Percentiles rank a stretch among this genome's conserved stretches.
Conservation (phyloP, 2,113 vertebrate species). For the Eira barbara region DNA sequence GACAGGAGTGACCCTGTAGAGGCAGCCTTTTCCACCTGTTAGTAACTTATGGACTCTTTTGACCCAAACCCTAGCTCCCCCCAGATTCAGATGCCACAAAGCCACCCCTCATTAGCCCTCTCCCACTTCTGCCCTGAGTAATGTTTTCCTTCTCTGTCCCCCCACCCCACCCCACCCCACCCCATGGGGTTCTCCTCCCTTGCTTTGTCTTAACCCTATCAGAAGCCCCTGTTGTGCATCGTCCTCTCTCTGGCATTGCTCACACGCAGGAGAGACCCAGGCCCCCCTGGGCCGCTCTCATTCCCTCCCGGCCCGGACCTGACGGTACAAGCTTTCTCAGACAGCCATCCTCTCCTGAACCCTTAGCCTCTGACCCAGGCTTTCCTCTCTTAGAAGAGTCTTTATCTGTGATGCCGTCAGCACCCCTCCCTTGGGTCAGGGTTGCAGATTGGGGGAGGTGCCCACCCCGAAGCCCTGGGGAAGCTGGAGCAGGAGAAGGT, state of each 20-base stretch:
- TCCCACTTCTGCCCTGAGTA: not conserved
- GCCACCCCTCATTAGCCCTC: not conserved
- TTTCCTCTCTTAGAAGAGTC: not conserved
- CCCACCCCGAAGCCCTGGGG: not conserved
- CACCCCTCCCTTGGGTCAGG: not conserved
- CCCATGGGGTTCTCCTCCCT: not conserved
- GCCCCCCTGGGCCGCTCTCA: not conserved
- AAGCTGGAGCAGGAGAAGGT: not conserved
- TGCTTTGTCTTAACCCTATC: not conserved
- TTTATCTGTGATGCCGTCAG: not conserved
- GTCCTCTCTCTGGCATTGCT: not conserved
- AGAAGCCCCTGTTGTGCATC: not conserved
- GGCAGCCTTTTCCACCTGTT: not conserved
- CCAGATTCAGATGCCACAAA: not conserved
- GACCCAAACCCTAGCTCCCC: not conserved
- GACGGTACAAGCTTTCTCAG: not conserved
- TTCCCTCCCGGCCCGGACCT: not conserved
- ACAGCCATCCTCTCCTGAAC: not conserved
- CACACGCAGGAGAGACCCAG: not conserved
- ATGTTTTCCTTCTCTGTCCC: not conserved
- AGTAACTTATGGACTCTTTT: not conserved
- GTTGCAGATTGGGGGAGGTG: not conserved
- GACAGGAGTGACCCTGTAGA: not conserved
- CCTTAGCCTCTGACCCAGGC: not conserved
- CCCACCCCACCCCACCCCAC: too few species aligned